Evolutionary conservation across 2,888 invertebrate species (phyloP), one percentile per base, ranked within the genome.

Genomic region (Drosophila kambysellisi): DNA sequence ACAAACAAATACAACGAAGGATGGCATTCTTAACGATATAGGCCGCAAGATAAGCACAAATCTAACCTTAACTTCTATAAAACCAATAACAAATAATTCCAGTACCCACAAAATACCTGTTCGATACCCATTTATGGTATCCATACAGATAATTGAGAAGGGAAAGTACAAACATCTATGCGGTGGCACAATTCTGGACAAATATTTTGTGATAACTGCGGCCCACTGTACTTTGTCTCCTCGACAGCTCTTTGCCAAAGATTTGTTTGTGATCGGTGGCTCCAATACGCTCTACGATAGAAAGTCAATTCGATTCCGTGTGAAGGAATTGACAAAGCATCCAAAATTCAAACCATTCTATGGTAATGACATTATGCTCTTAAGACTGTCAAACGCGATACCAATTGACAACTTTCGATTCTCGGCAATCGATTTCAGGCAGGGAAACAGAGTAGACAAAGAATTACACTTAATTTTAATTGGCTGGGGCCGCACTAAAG

Each of bases 171-270:
- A 65, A 12, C 90, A 91, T 41, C 74, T 83, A 5, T 93, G 93
- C 64, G 92, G 92, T 6, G 93, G 92, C n/a, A 82, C 87, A 0
- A 92, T 93, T 17, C 79, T 92, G 12, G 67, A 76, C 25, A 78
- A 82, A n/a, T 68, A 86, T 11, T 79, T 91, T 46, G 87, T 93
- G 2, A 39, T 93, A n/a, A 91, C 91, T 0, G 91, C 93, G 0
- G 93, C 93, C 0, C 93, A 93, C 72, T 93, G 93, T 70, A 77
- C 86, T 4, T 15, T 74, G 4, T 75, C 73, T 17, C 57, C 67
- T 0, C 25, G 0, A 0, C 17, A 33, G 2, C 68, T 70, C 2
- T 39, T 25, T 0, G 68, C 80, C 11, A 62, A 63, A 0, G 29
- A 70, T 17, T 64, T 92, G 4, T 79, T 71, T 4, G 74, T 92